A percentile compares a stretch with the other conserved stretches of the same genome.
Evolutionary conservation across 1,140 invertebrate genomes (phyloP).

Genomic region (Dryas iulia): DNA sequence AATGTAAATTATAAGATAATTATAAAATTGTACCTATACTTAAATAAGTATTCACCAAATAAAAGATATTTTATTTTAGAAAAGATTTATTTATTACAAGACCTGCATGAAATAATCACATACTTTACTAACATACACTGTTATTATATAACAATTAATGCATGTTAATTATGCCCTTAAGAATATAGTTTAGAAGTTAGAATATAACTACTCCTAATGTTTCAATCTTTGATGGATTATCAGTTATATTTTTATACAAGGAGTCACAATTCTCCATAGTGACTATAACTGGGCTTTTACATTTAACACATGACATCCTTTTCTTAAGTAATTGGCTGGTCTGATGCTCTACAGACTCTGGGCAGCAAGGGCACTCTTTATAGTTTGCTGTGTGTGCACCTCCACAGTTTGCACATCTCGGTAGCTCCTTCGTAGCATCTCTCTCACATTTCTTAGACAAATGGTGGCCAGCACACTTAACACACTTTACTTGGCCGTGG

Average conservation of each 20-base stretch:
- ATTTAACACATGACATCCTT: neutral
- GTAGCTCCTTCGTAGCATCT: conserved; percentile 34
- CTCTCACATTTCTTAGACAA: conserved; percentile 44
- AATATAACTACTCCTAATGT: neutral
- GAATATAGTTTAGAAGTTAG: neutral
- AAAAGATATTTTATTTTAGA: neutral
- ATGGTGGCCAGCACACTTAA: conserved; percentile 56
- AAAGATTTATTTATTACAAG: neutral
- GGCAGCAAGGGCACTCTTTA: conserved; percentile 45
- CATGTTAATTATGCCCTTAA: neutral
- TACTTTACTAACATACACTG: neutral
- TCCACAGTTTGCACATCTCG: conserved; percentile 62
- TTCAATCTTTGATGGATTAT: neutral
- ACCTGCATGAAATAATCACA: neutral
- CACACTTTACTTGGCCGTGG: conserved; percentile 48
- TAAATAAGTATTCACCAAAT: conserved; percentile 21
- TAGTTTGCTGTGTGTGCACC: conserved; percentile 55
- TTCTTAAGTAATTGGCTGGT: neutral
- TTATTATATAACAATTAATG: neutral
- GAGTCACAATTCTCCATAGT: conserved; percentile 34
- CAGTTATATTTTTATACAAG: conserved; percentile 31
- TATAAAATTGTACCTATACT: too few species aligned
- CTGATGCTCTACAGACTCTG: conserved; percentile 28
- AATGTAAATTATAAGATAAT: too few species aligned
- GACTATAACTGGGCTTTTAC: conserved; percentile 15